Evolutionary conservation across 1,140 invertebrate genomes (phyloP).

Genomic region (Chrysoperla carnea): DNA sequence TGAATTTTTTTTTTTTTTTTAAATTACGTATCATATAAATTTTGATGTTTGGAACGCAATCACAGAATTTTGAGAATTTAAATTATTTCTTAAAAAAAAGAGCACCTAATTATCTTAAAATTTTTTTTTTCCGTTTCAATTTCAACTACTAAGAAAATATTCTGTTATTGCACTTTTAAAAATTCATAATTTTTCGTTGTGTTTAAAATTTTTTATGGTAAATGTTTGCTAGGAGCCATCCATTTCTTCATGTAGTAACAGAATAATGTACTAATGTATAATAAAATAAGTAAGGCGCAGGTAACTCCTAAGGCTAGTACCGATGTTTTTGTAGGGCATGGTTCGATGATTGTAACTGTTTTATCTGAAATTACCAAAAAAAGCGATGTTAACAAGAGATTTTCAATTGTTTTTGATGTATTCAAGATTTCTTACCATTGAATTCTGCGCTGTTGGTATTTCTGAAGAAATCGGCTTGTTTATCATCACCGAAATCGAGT

Average conservation of each 20-base stretch:
- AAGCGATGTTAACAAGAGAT: not conserved
- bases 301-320: slow-evolving; percentile 75
- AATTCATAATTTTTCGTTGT: not conserved
- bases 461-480: slow-evolving; percentile 60
- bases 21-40: too few species aligned
- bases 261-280: slow-evolving; percentile 77
- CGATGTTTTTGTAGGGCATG: slow-evolving; percentile 78
- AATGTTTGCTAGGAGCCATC: slow-evolving; percentile 63
- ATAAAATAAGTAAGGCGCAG: slow-evolving; percentile 71
- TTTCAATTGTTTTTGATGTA: not conserved
- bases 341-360: slow-evolving; percentile 69
- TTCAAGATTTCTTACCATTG: slow-evolving; percentile 32
- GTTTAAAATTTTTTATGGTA: slow-evolving; percentile 33
- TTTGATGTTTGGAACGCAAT: too few species aligned
- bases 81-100: too few species aligned
- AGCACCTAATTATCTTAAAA: too few species aligned
- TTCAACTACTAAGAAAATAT: too few species aligned
- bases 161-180: too few species aligned
- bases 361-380: slow-evolving; percentile 15
- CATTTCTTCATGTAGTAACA: slow-evolving; percentile 85
- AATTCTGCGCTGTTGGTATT: slow-evolving; percentile 57
- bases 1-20: too few species aligned
- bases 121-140: too few species aligned
- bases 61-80: too few species aligned
- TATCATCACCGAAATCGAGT: slow-evolving; percentile 77